These are phyloP conservation scores for Bucorvus abyssinicus DNA, from an alignment of 2,797 vertebrate species.

Conservation along the genomic window DNA sequence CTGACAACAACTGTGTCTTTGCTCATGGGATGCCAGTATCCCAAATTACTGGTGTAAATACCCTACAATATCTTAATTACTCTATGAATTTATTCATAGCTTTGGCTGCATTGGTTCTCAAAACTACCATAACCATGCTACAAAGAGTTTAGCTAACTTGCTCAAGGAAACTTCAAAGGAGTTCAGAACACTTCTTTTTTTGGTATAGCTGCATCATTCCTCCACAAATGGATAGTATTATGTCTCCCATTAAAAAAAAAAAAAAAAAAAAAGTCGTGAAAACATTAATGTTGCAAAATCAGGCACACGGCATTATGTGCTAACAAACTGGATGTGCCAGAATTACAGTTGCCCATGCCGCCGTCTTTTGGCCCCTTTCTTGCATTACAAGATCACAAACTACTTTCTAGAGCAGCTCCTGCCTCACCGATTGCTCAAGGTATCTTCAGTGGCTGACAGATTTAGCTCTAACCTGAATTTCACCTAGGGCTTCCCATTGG, in stretches of 20 bases:
- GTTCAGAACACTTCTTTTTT: not conserved
- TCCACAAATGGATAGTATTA: not conserved
- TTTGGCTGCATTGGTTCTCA: not conserved
- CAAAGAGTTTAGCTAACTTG: not conserved
- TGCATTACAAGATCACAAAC: not conserved
- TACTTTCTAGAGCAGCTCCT: not conserved
- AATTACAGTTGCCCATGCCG: not conserved
- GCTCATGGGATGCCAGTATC: not conserved
- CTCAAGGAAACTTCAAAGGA: not conserved
- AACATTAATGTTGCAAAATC: slow-evolving; percentile 34
- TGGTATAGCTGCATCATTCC: not conserved
- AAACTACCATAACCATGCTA: not conserved
- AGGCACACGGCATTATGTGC: not conserved
- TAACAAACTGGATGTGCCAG: slow-evolving; percentile 17
- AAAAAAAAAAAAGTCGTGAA: not conserved
- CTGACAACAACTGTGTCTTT: not conserved
- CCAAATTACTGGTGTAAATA: not conserved
- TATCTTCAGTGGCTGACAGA: not conserved
- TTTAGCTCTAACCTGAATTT: not conserved
- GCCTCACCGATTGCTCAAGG: not conserved
- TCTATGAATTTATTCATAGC: not conserved
- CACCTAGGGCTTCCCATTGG: not conserved
- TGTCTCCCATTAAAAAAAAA: not conserved
- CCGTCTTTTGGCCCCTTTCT: slow-evolving; percentile 4
- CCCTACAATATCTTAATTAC: not conserved